These are phyloP conservation scores for Tachuris rubrigastra DNA, from an alignment of 2,113 vertebrate species.

Conservation along the genomic window DNA sequence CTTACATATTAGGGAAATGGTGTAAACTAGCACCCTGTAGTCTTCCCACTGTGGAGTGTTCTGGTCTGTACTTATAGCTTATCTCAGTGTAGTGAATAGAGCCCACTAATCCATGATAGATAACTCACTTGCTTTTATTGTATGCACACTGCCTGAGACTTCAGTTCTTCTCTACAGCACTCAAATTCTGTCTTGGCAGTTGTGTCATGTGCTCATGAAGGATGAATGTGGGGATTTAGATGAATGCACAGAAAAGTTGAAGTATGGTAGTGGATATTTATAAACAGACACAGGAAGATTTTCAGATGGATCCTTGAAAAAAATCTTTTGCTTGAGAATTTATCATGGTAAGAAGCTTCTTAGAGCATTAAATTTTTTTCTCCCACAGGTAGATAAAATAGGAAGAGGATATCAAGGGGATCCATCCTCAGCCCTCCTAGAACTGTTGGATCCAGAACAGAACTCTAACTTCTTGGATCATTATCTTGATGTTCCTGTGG, in stretches of 20 bases:
- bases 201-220: rapidly evolving
- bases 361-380: not conserved
- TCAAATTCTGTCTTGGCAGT: not conserved
- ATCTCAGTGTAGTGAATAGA: not conserved
- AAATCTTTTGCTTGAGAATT: not conserved
- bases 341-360: not conserved
- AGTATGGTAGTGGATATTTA: not conserved
- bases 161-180: not conserved
- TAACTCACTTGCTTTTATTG: not conserved
- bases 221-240: not conserved
- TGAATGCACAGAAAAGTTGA: not conserved
- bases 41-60: not conserved
- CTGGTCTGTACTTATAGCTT: not conserved
- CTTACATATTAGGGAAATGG: not conserved
- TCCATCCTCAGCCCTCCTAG: constrained; percentile 91
- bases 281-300: not conserved
- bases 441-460: constrained; percentile 95
- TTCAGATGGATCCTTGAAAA: not conserved
- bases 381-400: constrained; percentile 92
- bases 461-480: constrained; percentile 97
- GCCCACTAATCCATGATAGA: not conserved
- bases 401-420: constrained; percentile 97
- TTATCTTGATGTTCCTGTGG: constrained; percentile 95
- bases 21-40: not conserved
- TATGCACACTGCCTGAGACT: not conserved